Percentiles rank a stretch among this genome's conserved stretches.
phyloP scores from a whole-genome alignment of 2,888 invertebrate species.

The Priocnemis perturbator region DNA sequence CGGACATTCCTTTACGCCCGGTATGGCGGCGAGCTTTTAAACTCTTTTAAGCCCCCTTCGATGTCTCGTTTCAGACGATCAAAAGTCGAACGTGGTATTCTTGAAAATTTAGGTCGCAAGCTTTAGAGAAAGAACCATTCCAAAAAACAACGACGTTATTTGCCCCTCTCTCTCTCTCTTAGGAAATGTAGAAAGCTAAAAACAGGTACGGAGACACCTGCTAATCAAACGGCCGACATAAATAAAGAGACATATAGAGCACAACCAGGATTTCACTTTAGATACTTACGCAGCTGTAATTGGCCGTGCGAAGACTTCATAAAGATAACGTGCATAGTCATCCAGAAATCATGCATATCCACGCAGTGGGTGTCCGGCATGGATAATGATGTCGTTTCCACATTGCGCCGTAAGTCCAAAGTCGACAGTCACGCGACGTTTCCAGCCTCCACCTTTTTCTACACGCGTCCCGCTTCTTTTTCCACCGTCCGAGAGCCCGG shows the following conservation, averaged over 20 bases:
- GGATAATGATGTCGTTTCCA: conserved; percentile 19
- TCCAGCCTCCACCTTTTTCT: not conserved
- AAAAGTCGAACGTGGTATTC: conserved; percentile 18
- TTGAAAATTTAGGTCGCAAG: conserved; percentile 18
- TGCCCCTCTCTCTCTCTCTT: no score
- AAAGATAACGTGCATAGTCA: conserved; percentile 8
- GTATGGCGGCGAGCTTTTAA: conserved; percentile 54
- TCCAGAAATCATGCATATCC: conserved; percentile 13
- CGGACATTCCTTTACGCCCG: conserved; percentile 65
- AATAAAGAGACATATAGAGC: no score
- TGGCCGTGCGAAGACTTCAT: no score
- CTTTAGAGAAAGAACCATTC: no score
- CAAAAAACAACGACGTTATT: no score
- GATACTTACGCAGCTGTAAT: no score
- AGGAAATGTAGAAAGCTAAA: no score
- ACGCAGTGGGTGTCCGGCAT: conserved; percentile 15
- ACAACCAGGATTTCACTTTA: no score
- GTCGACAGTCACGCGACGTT: not conserved
- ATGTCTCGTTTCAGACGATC: not conserved
- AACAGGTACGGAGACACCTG: no score
- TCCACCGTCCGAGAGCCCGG: no score
- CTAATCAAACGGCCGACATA: no score
- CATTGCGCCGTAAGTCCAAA: conserved; percentile 11
- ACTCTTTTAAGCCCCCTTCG: conserved; percentile 1
- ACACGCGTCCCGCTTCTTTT: no score